phyloP scores from a whole-genome alignment of 2,113 vertebrate genomes.

The Thamnophis sirtalis region DNA sequence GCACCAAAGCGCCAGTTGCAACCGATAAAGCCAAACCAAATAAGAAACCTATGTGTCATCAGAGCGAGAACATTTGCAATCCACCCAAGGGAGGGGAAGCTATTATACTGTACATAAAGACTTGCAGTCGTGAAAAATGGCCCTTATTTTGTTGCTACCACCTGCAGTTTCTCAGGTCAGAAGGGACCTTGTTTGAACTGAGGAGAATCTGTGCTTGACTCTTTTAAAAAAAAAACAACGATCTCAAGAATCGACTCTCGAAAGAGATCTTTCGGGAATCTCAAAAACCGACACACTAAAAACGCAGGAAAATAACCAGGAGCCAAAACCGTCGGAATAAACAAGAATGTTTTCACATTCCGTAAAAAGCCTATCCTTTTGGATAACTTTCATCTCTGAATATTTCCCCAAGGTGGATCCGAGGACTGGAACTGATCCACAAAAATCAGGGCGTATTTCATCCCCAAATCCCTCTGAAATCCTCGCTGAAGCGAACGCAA shows the following conservation, averaged over 20 bases:
- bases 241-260: not conserved
- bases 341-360: not conserved
- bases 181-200: too few relatives aligned
- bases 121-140: too few relatives aligned
- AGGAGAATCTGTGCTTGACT: not conserved
- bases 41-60: not conserved
- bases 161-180: not conserved
- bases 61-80: not conserved
- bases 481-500: not conserved
- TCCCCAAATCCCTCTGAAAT: not conserved
- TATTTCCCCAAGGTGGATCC: not conserved
- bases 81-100: not conserved
- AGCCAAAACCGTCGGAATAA: not conserved
- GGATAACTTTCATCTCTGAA: not conserved
- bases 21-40: not conserved
- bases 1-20: not conserved
- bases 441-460: not conserved
- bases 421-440: not conserved
- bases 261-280: not conserved
- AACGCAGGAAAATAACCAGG: too few relatives aligned
- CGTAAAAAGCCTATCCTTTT: not conserved
- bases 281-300: not conserved
- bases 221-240: not conserved
- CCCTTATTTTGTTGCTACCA: not conserved
- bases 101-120: not conserved